Conservation (phyloP, 2,797 vertebrate genomes). For the Gorsachius magnificus region DNA sequence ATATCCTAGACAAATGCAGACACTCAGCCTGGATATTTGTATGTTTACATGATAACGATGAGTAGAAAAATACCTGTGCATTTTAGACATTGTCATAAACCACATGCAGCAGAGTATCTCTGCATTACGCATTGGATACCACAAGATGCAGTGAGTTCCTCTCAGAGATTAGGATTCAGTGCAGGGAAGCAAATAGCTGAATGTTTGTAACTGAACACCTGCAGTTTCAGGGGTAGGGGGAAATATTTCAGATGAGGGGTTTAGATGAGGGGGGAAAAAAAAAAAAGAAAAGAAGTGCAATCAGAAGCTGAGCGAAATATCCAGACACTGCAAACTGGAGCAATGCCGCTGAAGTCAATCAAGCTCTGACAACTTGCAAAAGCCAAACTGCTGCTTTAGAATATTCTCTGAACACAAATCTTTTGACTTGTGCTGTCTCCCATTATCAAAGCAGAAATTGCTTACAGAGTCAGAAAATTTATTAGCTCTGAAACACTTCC, state of each 20-base stretch:
- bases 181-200: background rate
- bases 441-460: background rate
- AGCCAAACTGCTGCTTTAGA: background rate
- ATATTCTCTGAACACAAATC: background rate
- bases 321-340: background rate
- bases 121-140: background rate
- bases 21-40: background rate
- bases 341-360: background rate
- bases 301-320: background rate
- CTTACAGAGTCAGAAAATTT: background rate
- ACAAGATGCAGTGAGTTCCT: background rate
- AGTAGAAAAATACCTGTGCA: background rate
- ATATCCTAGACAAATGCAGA: background rate
- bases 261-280: background rate
- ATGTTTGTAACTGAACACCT: background rate
- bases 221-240: background rate
- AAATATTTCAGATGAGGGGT: background rate
- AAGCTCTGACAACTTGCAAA: constrained; percentile 1
- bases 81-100: background rate
- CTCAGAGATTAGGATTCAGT: background rate
- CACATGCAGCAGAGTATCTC: background rate
- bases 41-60: background rate
- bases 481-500: background rate
- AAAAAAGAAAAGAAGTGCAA: background rate
- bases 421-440: background rate